Evolutionary conservation across 2,113 vertebrate genomes (phyloP), one percentile per base, ranked within the genome.

Genomic region (Pogona vitticeps): DNA sequence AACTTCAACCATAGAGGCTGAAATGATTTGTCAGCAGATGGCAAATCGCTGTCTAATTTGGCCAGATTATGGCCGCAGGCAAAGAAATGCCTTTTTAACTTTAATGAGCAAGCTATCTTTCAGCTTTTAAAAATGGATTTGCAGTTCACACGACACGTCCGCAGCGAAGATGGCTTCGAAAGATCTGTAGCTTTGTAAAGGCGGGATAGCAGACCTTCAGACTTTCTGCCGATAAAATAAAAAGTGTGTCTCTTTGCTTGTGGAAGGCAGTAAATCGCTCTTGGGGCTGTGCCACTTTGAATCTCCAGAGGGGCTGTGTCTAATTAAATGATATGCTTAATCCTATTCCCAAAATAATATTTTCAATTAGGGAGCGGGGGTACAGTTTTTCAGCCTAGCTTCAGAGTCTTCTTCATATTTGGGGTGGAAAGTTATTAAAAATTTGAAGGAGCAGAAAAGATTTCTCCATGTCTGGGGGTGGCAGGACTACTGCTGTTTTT

Each of bases 11-110:
- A 7, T 67, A 21, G 7, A 72, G 61, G 26, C 82, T 6, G 18
- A 86, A 88, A 5, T 84, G 73, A 31, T 10, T 82, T 86, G 59
- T 76, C 26, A 90, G 33, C 33, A 72, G 31, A 61, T 84, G 26
- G 9, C n/a, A 84, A 84, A 84, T 72, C 70, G 0, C 15, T 77
- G 0, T 84, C 20, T 65, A 79, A 85, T 73, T 76, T 84, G 38
- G 33, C 63, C 20, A 40, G 61, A 23, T 52, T 89, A 1, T 58
- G n/a, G 67, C 26, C n/a, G 1, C 15, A 21, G 26, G 17, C 78
- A 88, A 88, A 21, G 58, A 59, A 76, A 76, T 59, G 2, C 6
- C 1, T 88, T 68, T 88, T 61, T 70, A 71, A 23, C 3, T 46
- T 84, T 38, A n/a, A 83, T 56, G 78, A 90, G 40, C 75, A 68